A percentile compares a stretch with the other conserved stretches of the same genome.
Evolutionary conservation across 2,797 vertebrate genomes (phyloP).

Genomic region (Urocyon cinereoargenteus): DNA sequence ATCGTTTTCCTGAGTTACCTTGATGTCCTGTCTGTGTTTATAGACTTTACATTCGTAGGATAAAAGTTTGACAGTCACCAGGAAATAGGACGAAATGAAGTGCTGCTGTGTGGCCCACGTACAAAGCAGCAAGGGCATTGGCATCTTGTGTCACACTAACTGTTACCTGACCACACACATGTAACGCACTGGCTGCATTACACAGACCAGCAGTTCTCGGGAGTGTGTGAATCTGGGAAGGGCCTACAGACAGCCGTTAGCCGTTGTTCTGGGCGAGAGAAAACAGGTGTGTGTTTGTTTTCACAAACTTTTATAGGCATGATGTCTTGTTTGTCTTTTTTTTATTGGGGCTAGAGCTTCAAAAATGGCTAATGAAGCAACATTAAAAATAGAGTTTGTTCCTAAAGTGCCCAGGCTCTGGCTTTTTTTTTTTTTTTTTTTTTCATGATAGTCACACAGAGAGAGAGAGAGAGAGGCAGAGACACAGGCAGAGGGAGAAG

Average conservation of each 20-base stretch:
- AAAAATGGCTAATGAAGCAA: neutral
- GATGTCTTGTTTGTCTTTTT: neutral
- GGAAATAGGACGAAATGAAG: neutral
- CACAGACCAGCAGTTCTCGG: neutral
- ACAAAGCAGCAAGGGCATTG: neutral
- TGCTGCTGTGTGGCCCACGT: neutral
- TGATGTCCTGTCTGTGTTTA: neutral
- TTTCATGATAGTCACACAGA: no score
- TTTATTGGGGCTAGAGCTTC: neutral
- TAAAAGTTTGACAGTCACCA: neutral
- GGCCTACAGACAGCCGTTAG: neutral
- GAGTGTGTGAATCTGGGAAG: neutral
- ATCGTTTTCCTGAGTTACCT: neutral
- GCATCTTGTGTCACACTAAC: rapidly evolving
- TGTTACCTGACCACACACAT: rapidly evolving
- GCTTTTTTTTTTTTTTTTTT: no score
- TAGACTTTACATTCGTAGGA: neutral
- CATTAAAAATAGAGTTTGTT: neutral
- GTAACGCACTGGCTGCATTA: rapidly evolving
- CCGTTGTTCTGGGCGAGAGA: neutral
- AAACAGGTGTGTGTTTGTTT: neutral
- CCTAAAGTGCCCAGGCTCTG: neutral
- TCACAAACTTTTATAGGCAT: neutral
- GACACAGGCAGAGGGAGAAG: no score
- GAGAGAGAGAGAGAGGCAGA: no score